Conservation (phyloP, 2,797 vertebrate genomes). For the Spinus pinus region DNA sequence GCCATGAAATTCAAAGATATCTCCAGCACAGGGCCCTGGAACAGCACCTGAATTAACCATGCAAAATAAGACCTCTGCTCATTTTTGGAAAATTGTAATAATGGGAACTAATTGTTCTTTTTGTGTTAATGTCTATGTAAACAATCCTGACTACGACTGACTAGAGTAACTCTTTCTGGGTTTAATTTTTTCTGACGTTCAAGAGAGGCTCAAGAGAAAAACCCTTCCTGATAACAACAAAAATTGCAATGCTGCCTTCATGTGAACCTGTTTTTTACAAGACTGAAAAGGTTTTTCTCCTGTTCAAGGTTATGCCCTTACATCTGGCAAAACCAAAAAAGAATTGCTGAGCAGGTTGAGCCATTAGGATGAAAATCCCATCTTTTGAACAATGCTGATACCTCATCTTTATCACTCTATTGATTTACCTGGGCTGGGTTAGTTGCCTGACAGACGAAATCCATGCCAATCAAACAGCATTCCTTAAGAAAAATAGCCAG, state of each 20-base stretch:
- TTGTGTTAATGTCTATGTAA: neutral
- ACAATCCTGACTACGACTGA: neutral
- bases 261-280: neutral
- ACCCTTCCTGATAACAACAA: neutral
- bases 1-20: neutral
- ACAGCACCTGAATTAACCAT: neutral
- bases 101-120: neutral
- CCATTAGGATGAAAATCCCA: neutral
- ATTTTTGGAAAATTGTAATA: neutral
- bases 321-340: neutral
- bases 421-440: neutral
- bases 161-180: neutral
- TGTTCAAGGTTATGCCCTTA: neutral
- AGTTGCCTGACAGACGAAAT: neutral
- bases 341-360: neutral
- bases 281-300: neutral
- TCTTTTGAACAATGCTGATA: neutral
- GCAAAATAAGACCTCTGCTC: neutral
- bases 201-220: neutral
- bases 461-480: neutral
- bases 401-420: neutral
- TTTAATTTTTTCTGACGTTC: neutral
- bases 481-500: neutral
- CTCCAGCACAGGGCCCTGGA: neutral
- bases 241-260: neutral